Evolutionary conservation across 2,113 vertebrate genomes (phyloP), one percentile per base, ranked within the genome.

Genomic region (Tachysurus fulvidraco): DNA sequence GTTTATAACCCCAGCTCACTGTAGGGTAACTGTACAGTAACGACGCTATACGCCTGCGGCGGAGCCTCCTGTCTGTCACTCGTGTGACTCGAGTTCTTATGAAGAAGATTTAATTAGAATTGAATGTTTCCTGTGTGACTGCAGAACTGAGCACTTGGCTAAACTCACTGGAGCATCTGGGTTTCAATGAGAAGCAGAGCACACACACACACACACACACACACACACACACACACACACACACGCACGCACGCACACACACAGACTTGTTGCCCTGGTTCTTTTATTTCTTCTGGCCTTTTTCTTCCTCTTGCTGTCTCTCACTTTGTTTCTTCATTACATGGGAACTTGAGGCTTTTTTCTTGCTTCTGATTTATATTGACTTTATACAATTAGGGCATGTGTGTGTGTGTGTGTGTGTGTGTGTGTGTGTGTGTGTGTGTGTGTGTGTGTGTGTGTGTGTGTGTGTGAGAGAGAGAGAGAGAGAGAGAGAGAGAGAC

Each of bases 111-210:
- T 36, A 21, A 44, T 62, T 25, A 25, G 17, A 62, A 52, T 50
- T 60, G 36, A 59, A 82, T 19, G 80, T 73, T 44, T 74, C 83
- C 83, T 74, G 83, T 60, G 30, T 55, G 62, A 65, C 60, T 65
- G 59, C 17, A 83, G 44, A n/a, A 28, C 16, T 25, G n/a, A 30
- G 50, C 30, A 19, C 17, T 71, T 74, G 55, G 55, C 36, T n/a
- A 74, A 74, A 84, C 21, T n/a, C 83, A 74, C 6, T 59, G 65
- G 52, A 84, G 65, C 81, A 67, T 71, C 82, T 83, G 82, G 82
- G 14, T 10, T 84, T 73, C 21, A 84, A 44, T 84, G 30, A 74
- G 54, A 73, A 84, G 73, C 30, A 71, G 50, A 55, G 62, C 23
- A 5, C 44, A 25, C 71, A 25, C 30, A 44, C 69, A 19, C 69